Conservation (phyloP, 2,888 invertebrate species). For the Seladonia tumulorum region DNA sequence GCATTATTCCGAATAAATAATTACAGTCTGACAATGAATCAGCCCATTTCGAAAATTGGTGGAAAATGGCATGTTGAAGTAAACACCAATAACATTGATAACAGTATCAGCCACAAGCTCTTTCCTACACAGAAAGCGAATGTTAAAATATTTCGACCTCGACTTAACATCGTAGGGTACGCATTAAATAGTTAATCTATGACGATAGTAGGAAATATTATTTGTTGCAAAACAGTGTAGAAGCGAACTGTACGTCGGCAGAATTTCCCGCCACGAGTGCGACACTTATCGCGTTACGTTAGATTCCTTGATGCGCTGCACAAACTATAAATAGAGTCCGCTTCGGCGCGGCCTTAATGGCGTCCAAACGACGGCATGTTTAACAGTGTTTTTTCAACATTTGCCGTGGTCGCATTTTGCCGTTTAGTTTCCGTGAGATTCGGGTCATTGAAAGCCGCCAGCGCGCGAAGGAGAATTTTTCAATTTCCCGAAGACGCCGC, state of each 20-base stretch:
- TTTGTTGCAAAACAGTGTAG: neutral
- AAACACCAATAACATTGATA: too few species aligned
- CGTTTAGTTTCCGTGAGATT: neutral
- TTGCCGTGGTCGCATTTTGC: constrained; percentile 10
- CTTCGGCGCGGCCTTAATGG: constrained; percentile 21
- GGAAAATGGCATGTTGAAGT: neutral
- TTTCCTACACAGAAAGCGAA: too few species aligned
- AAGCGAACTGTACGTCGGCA: neutral
- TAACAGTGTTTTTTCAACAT: constrained; percentile 44
- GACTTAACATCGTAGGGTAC: too few species aligned
- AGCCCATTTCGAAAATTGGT: neutral
- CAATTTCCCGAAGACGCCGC: neutral
- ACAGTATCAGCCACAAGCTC: too few species aligned
- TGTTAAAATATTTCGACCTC: too few species aligned
- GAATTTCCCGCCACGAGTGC: constrained; percentile 11
- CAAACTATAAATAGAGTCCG: constrained; percentile 52
- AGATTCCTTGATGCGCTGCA: constrained; percentile 53
- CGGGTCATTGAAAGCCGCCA: neutral
- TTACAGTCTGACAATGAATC: neutral
- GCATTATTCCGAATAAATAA: neutral
- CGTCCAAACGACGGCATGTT: constrained; percentile 41
- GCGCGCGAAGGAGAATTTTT: neutral
- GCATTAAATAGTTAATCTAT: too few species aligned
- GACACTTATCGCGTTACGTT: constrained; percentile 55
- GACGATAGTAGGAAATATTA: neutral